Conservation (phyloP, 2,113 vertebrate species). For the Triplophysa dalaica region DNA sequence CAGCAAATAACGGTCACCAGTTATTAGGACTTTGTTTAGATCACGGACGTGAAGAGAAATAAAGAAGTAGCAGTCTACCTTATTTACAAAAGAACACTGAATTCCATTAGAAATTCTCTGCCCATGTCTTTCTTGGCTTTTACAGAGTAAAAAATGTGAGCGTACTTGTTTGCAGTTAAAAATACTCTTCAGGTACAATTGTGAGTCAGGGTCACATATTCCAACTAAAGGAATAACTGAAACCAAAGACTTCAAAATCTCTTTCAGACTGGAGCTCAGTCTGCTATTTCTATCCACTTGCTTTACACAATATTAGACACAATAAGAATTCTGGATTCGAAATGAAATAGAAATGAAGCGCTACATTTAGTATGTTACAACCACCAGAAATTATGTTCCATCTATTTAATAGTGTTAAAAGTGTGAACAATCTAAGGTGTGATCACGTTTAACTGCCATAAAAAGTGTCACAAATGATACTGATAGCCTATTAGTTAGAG, state of each 20-base stretch:
- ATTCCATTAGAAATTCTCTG: background rate
- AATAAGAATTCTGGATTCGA: background rate
- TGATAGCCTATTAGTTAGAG: too few relatives aligned
- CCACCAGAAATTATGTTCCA: background rate
- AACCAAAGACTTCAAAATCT: background rate
- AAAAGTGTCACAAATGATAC: background rate
- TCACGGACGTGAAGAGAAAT: background rate
- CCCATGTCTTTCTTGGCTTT: background rate
- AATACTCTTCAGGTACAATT: background rate
- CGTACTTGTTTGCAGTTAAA: background rate
- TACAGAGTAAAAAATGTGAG: background rate
- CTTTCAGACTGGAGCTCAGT: background rate
- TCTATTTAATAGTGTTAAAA: background rate
- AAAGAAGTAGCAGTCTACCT: background rate
- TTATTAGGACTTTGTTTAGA: background rate
- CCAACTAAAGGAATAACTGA: background rate
- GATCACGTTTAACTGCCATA: background rate
- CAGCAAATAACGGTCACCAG: background rate
- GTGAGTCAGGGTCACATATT: background rate
- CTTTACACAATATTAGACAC: background rate
- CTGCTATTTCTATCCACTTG: background rate
- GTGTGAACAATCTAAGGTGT: background rate
- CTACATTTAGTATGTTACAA: background rate
- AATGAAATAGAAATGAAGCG: background rate
- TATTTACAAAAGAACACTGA: background rate